These are phyloP conservation scores for Chaitophorus viminalis DNA, from an alignment of 2,888 invertebrate species.

Conservation along the genomic window DNA sequence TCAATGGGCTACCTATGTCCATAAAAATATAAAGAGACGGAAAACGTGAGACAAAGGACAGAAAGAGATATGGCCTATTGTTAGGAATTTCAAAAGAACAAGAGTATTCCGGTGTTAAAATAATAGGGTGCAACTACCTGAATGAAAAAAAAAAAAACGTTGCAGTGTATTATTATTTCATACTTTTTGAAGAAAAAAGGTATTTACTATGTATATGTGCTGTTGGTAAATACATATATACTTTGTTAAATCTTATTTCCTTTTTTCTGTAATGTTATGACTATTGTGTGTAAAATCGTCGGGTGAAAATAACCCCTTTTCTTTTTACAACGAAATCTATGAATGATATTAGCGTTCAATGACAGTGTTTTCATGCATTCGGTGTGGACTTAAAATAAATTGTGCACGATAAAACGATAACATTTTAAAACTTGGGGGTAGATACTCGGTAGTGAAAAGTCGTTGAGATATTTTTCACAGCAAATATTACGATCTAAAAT, in stretches of 20 bases:
- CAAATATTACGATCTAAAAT: too few relatives aligned
- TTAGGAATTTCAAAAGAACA: conserved; percentile 57
- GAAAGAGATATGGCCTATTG: conserved; percentile 50
- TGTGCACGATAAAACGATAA: not conserved
- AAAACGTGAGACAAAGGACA: conserved; percentile 46
- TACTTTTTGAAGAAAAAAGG: conserved; percentile 35
- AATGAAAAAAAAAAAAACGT: conserved; percentile 13
- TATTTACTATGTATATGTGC: not conserved
- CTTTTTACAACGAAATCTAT: not conserved
- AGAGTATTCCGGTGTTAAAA: conserved; percentile 59
- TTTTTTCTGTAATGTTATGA: conserved; percentile 19
- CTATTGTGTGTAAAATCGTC: not conserved
- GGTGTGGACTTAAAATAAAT: not conserved
- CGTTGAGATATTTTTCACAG: too few relatives aligned
- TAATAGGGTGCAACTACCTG: conserved; percentile 54
- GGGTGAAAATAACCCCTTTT: not conserved
- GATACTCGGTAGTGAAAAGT: too few relatives aligned
- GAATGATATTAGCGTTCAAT: not conserved
- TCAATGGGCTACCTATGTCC: conserved; percentile 51
- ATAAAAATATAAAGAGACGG: conserved; percentile 42
- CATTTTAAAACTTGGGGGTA: not conserved
- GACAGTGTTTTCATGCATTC: not conserved
- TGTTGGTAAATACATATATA: conserved; percentile 7
- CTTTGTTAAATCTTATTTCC: conserved; percentile 21
- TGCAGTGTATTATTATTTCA: conserved; percentile 42